Base-by-base conservation (phyloP, 2,888 invertebrate species). In the Lasioglossum calceatum region DNA sequence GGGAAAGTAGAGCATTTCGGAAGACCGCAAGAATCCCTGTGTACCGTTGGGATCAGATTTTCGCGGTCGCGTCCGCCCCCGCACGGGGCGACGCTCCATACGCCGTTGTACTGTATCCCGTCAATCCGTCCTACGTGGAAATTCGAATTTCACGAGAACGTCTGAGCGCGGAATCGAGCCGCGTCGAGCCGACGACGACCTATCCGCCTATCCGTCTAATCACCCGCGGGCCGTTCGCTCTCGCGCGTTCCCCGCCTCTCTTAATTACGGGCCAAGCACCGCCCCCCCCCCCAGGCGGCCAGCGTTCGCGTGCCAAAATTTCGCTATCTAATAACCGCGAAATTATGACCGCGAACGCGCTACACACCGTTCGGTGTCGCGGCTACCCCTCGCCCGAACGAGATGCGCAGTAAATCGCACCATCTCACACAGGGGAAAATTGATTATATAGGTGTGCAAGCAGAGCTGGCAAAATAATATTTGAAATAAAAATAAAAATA, bases 31-130 rank as follows among this genome's bases (percentile, higher is more conserved):
- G 75, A 76, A 87, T 83, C 74, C 81, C 23, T 61, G 81, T 81
- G 82, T 73, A 39, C 67, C 32, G 77, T 72, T 87, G 82, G 61
- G 77, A 89, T 87, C 83, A 85, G 81, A 80, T 89, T 87, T 78
- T 81, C 81, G 80, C 27, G n/a, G 44, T 54, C 39, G 19, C 32
- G 23, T 27, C 27, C 61, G 27, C 27, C 27, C 61, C 27, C 61
- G 67, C 67, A 16, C 67, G 23, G n/a, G 4, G 10, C 23, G 36
- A 39, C 23, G 23, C 14, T 44, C 23, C 27, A 14, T 54, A 67
- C 42, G 14, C 74, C 23, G 36, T 58, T 70, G 19, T 27, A 10
- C 44, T 23, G 12, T 19, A 14, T 58, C 58, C 75, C 58, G 58
- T 70, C 81, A 73, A 76, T 79, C 73, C 71, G 73, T 10, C 78